Conservation (phyloP, 2,888 invertebrate genomes). For the Syrista parreyssii region DNA sequence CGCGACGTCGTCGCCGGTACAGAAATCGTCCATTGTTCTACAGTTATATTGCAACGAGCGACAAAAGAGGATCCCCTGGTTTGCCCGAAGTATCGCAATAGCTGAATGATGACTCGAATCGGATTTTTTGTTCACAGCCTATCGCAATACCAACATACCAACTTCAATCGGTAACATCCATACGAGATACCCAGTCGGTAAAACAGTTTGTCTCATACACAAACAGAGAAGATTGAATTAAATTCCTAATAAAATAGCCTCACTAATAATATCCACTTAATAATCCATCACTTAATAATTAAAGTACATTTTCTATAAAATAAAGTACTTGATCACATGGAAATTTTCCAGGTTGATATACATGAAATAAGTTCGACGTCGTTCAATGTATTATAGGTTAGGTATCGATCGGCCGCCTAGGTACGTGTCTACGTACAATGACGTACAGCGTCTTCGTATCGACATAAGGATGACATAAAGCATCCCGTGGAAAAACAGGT, state of each 20-base stretch:
- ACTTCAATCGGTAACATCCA: background rate
- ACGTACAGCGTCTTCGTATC: background rate
- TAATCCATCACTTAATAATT: too few species aligned
- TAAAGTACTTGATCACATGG: fast-evolving
- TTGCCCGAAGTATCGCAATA: background rate
- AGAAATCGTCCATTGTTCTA: background rate
- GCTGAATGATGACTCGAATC: background rate
- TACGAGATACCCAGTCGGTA: background rate
- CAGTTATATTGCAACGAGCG: background rate
- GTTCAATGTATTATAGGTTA: background rate
- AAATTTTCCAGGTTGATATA: background rate
- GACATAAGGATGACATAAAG: background rate
- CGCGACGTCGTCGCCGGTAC: background rate
- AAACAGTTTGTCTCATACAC: background rate
- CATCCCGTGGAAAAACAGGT: background rate
- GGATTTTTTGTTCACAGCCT: background rate
- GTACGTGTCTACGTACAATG: background rate
- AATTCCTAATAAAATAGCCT: too few species aligned
- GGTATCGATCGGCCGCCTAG: background rate
- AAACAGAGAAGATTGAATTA: background rate
- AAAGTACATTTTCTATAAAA: background rate
- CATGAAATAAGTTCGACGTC: background rate
- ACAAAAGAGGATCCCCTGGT: background rate
- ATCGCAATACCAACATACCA: too few species aligned
- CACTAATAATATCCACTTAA: too few species aligned